Percentiles rank a stretch among this genome's conserved stretches.
These are phyloP conservation scores for Cephalophus harveyi DNA, from an alignment of 2,113 vertebrate genomes.

Conservation along the genomic window DNA sequence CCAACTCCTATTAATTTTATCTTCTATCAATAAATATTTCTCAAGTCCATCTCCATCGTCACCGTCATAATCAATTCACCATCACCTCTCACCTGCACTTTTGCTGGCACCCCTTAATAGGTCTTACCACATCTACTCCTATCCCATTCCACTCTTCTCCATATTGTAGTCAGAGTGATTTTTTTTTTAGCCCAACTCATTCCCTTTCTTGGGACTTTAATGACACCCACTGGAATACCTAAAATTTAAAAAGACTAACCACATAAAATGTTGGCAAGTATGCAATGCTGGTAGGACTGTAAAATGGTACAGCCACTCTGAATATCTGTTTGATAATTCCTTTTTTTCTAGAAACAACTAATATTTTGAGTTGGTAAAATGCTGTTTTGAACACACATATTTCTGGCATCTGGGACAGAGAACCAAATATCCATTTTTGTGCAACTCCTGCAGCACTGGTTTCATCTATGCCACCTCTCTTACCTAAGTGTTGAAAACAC, in stretches of 20 bases:
- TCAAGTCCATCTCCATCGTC: neutral
- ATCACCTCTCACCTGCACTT: neutral
- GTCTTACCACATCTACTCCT: neutral
- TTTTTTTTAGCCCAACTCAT: neutral
- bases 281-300: neutral
- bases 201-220: neutral
- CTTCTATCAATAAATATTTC: neutral
- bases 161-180: neutral
- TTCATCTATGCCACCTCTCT: neutral
- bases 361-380: constrained; percentile 57
- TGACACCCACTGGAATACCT: neutral
- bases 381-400: neutral
- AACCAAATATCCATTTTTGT: neutral
- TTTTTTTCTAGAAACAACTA: constrained; percentile 39
- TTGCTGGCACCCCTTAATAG: neutral
- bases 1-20: neutral
- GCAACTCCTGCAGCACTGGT: neutral
- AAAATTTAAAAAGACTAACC: neutral
- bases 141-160: neutral
- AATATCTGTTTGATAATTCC: neutral
- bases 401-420: neutral
- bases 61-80: too few relatives aligned
- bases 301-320: neutral
- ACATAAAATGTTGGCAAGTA: neutral
- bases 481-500: neutral